These are phyloP conservation scores for Trissolcus japonicus DNA, from an alignment of 2,888 invertebrate genomes.

Conservation along the genomic window DNA sequence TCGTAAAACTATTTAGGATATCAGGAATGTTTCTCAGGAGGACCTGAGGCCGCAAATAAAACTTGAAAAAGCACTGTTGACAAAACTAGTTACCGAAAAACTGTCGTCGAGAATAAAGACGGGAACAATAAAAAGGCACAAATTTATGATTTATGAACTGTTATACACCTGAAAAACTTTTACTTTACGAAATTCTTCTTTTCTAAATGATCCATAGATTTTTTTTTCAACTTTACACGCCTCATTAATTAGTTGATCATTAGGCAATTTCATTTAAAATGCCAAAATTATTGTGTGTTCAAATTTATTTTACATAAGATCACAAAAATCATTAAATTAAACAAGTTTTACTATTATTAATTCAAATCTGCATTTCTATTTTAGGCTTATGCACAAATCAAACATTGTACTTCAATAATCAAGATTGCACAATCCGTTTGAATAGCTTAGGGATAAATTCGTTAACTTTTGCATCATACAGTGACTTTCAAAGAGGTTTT, in stretches of 20 bases:
- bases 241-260: background rate
- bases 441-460: conserved; percentile 12
- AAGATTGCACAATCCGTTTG: conserved; percentile 30
- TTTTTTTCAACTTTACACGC: conserved; percentile 5
- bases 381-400: background rate
- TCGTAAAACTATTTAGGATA: conserved; percentile 25
- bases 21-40: background rate
- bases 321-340: background rate
- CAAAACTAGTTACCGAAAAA: conserved; percentile 69
- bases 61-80: conserved; percentile 61
- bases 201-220: background rate
- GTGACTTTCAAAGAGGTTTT: conserved; percentile 39
- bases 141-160: conserved; percentile 69
- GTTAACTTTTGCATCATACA: conserved; percentile 41
- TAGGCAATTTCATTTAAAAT: too few species aligned
- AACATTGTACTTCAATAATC: conserved; percentile 41
- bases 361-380: background rate
- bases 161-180: conserved; percentile 67
- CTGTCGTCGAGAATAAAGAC: conserved; percentile 66
- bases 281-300: too few species aligned
- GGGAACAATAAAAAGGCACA: conserved; percentile 71
- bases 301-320: background rate
- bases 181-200: conserved; percentile 61
- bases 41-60: conserved; percentile 31
- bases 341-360: background rate